These are phyloP conservation scores for Drosophila antonietae DNA, from an alignment of 2,888 invertebrate genomes.

Conservation along the genomic window DNA sequence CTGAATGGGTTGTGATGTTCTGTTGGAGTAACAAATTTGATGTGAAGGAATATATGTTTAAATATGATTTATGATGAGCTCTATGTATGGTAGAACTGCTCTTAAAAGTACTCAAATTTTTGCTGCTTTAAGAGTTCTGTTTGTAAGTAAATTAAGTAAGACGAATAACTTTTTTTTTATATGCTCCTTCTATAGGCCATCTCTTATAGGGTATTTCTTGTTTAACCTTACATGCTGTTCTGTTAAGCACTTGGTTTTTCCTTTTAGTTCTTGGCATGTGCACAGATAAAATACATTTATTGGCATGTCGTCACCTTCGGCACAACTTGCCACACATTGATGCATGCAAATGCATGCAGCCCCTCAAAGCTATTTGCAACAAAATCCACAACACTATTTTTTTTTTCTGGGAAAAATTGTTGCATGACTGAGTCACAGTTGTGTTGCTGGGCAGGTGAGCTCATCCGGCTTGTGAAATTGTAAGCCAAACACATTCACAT, in stretches of 20 bases:
- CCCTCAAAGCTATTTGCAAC: slow-evolving; percentile 61
- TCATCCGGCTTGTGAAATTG: slow-evolving; percentile 38
- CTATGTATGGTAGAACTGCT: background rate
- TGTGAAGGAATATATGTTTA: background rate
- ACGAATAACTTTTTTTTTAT: too few species aligned
- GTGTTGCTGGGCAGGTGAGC: slow-evolving; percentile 37
- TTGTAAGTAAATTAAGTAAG: too few species aligned
- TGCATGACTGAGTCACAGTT: slow-evolving; percentile 68
- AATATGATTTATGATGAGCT: background rate
- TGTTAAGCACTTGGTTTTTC: slow-evolving; percentile 1
- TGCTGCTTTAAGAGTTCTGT: too few species aligned
- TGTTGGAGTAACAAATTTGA: background rate
- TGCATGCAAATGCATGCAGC: slow-evolving; percentile 27
- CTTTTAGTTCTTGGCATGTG: slow-evolving; percentile 32
- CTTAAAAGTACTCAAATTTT: too few species aligned
- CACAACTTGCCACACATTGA: slow-evolving; percentile 13
- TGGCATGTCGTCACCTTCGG: slow-evolving; percentile 50
- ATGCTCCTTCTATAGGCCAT: too few species aligned
- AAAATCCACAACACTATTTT: slow-evolving; percentile 23
- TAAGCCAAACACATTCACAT: slow-evolving; percentile 15
- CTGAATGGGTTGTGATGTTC: background rate
- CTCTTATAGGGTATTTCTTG: slow-evolving; percentile 1
- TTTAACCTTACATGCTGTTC: background rate
- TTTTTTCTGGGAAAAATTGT: slow-evolving; percentile 54
- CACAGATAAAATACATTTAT: slow-evolving; percentile 28